Percentiles rank a stretch among this genome's conserved stretches.
Conservation (phyloP, 1,140 invertebrate genomes). For the Aculops lycopersici region DNA sequence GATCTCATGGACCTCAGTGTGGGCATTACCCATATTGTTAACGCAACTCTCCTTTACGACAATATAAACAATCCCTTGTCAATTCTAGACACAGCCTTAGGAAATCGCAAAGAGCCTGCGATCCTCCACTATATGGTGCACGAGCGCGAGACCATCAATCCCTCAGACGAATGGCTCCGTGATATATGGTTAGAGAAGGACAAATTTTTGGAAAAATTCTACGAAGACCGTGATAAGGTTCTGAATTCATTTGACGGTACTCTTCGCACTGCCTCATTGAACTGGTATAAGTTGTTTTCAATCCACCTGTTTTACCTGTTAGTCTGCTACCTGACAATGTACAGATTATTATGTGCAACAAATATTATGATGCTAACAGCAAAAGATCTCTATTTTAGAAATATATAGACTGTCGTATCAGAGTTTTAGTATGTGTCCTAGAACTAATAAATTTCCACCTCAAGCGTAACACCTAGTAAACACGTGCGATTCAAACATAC, state of each 20-base stretch:
- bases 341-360: too few relatives aligned
- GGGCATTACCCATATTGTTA: slow-evolving; percentile 8
- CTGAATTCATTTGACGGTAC: not conserved
- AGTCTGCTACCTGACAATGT: too few relatives aligned
- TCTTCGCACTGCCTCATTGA: not conserved
- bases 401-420: too few relatives aligned
- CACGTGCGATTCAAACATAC: too few relatives aligned
- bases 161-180: slow-evolving; percentile 5
- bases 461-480: too few relatives aligned
- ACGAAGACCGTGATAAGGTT: slow-evolving; percentile 2
- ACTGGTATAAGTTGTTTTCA: slow-evolving; percentile 5
- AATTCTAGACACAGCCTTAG: slow-evolving; percentile 7
- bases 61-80: slow-evolving; percentile 3
- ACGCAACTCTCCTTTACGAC: slow-evolving; percentile 8
- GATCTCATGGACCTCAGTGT: slow-evolving; percentile 11
- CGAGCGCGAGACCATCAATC: not conserved
- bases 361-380: too few relatives aligned
- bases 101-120: not conserved
- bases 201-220: slow-evolving; percentile 4
- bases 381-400: too few relatives aligned
- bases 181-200: slow-evolving; percentile 6
- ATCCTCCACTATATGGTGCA: slow-evolving; percentile 6
- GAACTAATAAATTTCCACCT: too few relatives aligned
- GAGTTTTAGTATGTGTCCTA: too few relatives aligned
- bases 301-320: slow-evolving; percentile 11